Evolutionary conservation across 2,888 invertebrate genomes (phyloP).

Genomic region (Plebejus argus): DNA sequence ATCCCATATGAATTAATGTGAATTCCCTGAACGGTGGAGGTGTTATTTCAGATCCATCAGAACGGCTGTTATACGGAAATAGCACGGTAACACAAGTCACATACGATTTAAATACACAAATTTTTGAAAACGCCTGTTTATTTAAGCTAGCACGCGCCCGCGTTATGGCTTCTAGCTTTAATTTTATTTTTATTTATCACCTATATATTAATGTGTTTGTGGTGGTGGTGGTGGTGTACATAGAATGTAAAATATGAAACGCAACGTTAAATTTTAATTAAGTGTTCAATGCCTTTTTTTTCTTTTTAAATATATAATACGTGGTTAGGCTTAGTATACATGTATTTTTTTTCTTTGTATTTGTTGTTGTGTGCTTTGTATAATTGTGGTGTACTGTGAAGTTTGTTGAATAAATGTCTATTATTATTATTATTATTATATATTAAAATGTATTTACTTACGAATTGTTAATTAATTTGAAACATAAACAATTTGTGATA

Average conservation of each 20-base stretch:
- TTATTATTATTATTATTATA: no score
- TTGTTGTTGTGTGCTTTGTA: no score
- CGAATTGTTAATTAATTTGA: not conserved
- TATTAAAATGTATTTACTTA: not conserved
- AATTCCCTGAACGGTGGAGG: constrained; percentile 69
- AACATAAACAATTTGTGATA: no score
- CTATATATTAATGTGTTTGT: not conserved
- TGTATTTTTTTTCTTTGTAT: no score
- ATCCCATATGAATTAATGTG: constrained; percentile 78
- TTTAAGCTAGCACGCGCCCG: constrained; percentile 72
- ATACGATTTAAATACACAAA: constrained; percentile 79
- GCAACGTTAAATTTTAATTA: no score
- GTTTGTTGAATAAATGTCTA: no score
- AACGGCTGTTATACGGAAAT: constrained; percentile 74
- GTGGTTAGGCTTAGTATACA: no score
- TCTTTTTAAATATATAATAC: no score
- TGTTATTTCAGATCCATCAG: constrained; percentile 75
- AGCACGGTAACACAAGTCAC: constrained; percentile 77
- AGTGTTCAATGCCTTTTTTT: no score
- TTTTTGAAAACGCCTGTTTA: constrained; percentile 79
- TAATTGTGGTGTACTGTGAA: no score
- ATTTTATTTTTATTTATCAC: constrained; percentile 44
- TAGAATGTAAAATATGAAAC: no score
- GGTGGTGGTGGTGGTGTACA: no score
- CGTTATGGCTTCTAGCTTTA: constrained; percentile 42